Conservation (phyloP, 1,140 invertebrate genomes). For the Latrodectus geometricus region DNA sequence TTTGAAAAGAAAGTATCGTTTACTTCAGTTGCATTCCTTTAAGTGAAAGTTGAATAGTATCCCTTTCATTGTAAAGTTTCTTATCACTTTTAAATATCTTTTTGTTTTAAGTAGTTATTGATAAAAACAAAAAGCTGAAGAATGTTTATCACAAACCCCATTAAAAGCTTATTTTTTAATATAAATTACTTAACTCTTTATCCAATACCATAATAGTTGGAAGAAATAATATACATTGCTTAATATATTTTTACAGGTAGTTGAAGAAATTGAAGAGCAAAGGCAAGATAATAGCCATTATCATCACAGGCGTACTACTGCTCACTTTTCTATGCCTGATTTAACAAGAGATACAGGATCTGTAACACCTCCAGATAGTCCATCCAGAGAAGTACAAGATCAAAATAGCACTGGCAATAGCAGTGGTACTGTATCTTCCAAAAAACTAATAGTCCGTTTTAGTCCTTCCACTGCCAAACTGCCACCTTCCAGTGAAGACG, state of each 20-base stretch:
- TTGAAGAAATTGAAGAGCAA: slow-evolving; percentile 59
- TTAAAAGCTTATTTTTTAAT: too few species aligned
- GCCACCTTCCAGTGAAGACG: slow-evolving; percentile 53
- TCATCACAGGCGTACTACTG: slow-evolving; percentile 49
- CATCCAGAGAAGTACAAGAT: slow-evolving; percentile 43
- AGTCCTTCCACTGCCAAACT: slow-evolving; percentile 53
- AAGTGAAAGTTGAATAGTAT: too few species aligned
- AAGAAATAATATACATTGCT: background rate
- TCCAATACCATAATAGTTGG: too few species aligned
- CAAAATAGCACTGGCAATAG: background rate
- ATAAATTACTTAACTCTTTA: background rate
- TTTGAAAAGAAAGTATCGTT: too few species aligned
- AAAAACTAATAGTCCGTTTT: slow-evolving; percentile 56
- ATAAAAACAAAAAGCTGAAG: too few species aligned
- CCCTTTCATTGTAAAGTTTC: too few species aligned
- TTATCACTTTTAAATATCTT: too few species aligned
- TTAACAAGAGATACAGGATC: slow-evolving; percentile 68
- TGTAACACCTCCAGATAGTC: slow-evolving; percentile 61
- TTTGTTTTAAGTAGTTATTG: too few species aligned
- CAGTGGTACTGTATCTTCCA: slow-evolving; percentile 27
- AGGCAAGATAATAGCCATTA: slow-evolving; percentile 19
- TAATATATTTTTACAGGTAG: slow-evolving; percentile 22
- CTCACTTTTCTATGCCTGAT: slow-evolving; percentile 77
- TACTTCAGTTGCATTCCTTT: too few species aligned
- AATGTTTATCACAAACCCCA: too few species aligned